Conservation (phyloP, 2,888 invertebrate genomes). For the Drosophila quinaria region DNA sequence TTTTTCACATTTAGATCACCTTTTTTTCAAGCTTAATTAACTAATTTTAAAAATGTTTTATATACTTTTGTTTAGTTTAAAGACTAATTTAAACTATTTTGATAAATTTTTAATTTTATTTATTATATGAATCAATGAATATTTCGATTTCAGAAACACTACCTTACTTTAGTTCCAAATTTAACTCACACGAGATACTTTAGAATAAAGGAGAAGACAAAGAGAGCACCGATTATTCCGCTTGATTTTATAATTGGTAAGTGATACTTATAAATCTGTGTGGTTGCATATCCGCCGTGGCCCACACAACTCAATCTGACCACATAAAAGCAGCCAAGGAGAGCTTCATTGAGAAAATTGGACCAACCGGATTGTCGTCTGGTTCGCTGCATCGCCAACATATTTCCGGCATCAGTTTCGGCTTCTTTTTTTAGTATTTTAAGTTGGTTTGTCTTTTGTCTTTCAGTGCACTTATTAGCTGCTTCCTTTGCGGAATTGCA, state of each 20-base stretch:
- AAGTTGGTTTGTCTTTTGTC: constrained; percentile 47
- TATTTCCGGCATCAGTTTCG: constrained; percentile 65
- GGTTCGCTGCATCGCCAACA: constrained; percentile 52
- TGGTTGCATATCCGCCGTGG: constrained; percentile 37
- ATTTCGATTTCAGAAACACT: too few relatives aligned
- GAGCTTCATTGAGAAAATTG: constrained; percentile 54
- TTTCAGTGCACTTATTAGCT: constrained; percentile 70
- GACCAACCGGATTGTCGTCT: constrained; percentile 33
- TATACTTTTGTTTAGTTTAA: too few relatives aligned
- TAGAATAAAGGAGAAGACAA: neutral
- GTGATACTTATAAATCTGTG: constrained; percentile 5
- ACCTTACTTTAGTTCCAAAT: too few relatives aligned
- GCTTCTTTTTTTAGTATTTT: neutral
- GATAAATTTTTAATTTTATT: too few relatives aligned
- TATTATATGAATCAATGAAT: too few relatives aligned
- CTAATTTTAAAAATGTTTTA: too few relatives aligned
- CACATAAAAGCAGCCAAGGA: constrained; percentile 59
- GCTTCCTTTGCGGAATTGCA: constrained; percentile 59
- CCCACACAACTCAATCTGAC: constrained; percentile 50
- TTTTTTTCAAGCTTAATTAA: too few relatives aligned
- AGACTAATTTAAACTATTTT: too few relatives aligned
- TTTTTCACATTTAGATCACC: too few relatives aligned
- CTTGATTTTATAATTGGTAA: constrained; percentile 2
- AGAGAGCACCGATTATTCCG: neutral
- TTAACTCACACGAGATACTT: neutral